Base-by-base conservation (phyloP, 2,113 vertebrate species). In the Notarius quadriscutis region DNA sequence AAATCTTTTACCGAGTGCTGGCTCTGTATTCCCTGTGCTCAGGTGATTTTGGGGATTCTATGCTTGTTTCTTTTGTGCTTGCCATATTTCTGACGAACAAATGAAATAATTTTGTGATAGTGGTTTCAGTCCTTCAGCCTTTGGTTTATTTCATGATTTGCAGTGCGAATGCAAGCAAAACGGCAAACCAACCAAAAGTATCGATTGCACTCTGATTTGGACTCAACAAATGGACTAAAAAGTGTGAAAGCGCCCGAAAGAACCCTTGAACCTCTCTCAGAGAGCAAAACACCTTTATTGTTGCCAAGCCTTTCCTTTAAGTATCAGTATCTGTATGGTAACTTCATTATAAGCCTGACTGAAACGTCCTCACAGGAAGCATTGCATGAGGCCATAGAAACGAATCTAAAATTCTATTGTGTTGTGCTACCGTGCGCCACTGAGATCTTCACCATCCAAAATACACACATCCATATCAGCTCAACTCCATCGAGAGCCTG, bases 321-420 rank as follows among this genome's bases (percentile, higher is more conserved):
- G 57, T 41, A 22, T 79, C 69, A 83, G 87, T 69, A 89, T 75
- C 71, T 89, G 81, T 58, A 89, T 89, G 90, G 85, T 84, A 91
- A 91, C 89, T 87, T 90, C 67, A 92, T 91, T 83, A 87, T 27
- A 74, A 86, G 58, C 48, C 86, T 34, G 57, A 62, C 57, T 48
- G 79, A 80, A 84, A 89, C 79, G 75, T 91, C 87, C 90, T 86
- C 83, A 84, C 81, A 86, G 87, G 81, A 89, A 90, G 91, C 63
- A 22, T 79, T 85, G 72, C 12, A n/a, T 62, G 57, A 78, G 72
- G 65, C 78, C 75, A 50, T 50, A 87, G 91, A 85, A 87, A 89
- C 87, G 34, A 62, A 84, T 80, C n/a, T 71, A 60, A 74, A 91
- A 83, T 14, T 69, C 50, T 62, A 89, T 85, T 74, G 71, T 86